These are phyloP conservation scores for Drosophila picticornis DNA, from an alignment of 2,888 invertebrate species.

Conservation along the genomic window DNA sequence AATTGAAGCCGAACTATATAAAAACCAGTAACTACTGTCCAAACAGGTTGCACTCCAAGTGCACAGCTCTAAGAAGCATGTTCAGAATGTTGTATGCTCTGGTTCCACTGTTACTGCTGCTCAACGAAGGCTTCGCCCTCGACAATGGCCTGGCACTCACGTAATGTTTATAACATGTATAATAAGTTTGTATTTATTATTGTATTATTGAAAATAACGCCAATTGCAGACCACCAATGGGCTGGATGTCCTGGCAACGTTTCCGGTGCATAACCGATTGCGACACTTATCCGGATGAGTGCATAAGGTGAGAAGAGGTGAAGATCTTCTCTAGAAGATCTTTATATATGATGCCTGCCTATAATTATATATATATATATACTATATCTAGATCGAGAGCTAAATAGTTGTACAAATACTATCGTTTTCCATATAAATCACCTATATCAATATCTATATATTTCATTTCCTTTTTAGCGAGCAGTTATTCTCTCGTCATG, in stretches of 20 bases:
- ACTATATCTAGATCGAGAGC: not conserved
- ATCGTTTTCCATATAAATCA: not conserved
- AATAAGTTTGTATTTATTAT: not conserved
- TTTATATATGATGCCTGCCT: not conserved
- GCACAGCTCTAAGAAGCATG: constrained; percentile 35
- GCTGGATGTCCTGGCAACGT: constrained; percentile 89
- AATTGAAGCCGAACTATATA: constrained; percentile 51
- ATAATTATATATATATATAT: not conserved
- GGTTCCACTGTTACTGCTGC: constrained; percentile 27
- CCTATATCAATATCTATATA: not conserved
- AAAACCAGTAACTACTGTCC: constrained; percentile 1
- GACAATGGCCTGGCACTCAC: constrained; percentile 40
- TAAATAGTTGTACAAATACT: not conserved
- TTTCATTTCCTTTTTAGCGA: constrained; percentile 86
- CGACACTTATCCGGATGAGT: constrained; percentile 87
- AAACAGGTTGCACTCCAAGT: constrained; percentile 49
- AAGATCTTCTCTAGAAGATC: not conserved
- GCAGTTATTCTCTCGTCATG: constrained; percentile 87
- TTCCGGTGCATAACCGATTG: constrained; percentile 88
- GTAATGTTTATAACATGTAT: not conserved
- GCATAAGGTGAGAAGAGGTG: constrained; percentile 86
- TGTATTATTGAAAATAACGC: not conserved
- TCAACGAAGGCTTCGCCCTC: constrained; percentile 87
- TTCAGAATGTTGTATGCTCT: constrained; percentile 11
- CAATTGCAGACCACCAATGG: constrained; percentile 88